Evolutionary conservation across 1,140 invertebrate genomes (phyloP), one percentile per base, ranked within the genome.

Genomic region (Piezodorus guildinii): DNA sequence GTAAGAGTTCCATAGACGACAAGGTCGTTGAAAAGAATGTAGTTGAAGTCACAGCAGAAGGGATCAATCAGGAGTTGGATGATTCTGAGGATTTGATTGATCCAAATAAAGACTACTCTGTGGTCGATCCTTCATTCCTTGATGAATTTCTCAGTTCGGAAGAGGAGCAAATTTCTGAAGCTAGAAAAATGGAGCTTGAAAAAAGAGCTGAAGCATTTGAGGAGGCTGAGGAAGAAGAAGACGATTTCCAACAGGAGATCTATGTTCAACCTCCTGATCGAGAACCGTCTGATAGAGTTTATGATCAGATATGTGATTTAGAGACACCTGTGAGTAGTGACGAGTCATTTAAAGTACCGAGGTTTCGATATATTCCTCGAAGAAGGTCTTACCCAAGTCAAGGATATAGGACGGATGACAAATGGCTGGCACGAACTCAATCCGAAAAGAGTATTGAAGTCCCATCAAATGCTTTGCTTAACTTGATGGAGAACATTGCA

Each of bases 261-360:
- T 39, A 39, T 39, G 34, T 39, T 10, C 6, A 39, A 12, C 34
- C 34, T 39, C 34, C 34, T 6, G 9, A 10, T 39, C 6, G 34
- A 39, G 34, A 39, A 39, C 12, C 34, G 1, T 39, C 34, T 39
- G 34, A 39, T 10, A 39, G 34, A 10, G 9, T 39, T 16, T 56
- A 56, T 25, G 52, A 56, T 56, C 52, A 56, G 23, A 56, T 56
- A 6, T 56, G 52, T 23, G 52, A 56, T 15, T 17, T 21, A 21
- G 23, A 56, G 52, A 23, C 52, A 4, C 14, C 23, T 23, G 23
- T 39, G 12, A 39, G 34, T 10, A 39, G 34, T 39, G 34, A 39
- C 9, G 34, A 39, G 9, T 39, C 34, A 39, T 39, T 39, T 10
- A 39, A 39, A 12, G 34, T 39, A 10, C 12, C 34, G 1, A 39